phyloP scores from a whole-genome alignment of 2,888 invertebrate genomes.

The Gandaritis pyraliata region DNA sequence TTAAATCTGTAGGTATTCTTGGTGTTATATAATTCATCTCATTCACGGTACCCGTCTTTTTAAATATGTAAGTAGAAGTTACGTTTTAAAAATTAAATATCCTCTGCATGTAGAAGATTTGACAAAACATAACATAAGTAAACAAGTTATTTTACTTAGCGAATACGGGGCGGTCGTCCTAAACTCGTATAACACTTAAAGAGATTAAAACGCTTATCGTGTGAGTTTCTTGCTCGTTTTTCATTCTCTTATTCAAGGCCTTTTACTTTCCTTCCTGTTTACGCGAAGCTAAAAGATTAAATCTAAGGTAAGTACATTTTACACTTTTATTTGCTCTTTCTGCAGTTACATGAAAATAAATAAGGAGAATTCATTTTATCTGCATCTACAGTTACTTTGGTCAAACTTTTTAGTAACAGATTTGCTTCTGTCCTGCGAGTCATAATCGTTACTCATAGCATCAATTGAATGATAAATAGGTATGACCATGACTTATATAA shows the following conservation, averaged over 20 bases:
- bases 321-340: conserved; percentile 10
- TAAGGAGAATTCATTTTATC: not conserved
- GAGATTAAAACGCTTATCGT: conserved; percentile 80
- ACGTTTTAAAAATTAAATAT: no score
- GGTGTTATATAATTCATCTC: no score
- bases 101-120: no score
- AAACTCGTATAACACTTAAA: conserved; percentile 68
- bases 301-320: conserved; percentile 52
- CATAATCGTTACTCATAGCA: conserved; percentile 1
- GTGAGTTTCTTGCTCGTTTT: conserved; percentile 73
- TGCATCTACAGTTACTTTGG: not conserved
- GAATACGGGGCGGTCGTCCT: conserved; percentile 16
- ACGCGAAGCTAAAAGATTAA: conserved; percentile 74
- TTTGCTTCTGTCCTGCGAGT: not conserved
- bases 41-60: no score
- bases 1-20: no score
- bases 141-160: conserved; percentile 16
- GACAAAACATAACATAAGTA: conserved; percentile 9
- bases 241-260: conserved; percentile 74
- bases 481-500: conserved; percentile 12
- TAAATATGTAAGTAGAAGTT: no score
- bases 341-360: conserved; percentile 2
- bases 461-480: conserved; percentile 11
- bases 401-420: not conserved
- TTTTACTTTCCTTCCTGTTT: conserved; percentile 73